A percentile compares a stretch with the other conserved stretches of the same genome.
These are phyloP conservation scores for Cecidostiba fungosa DNA, from an alignment of 2,888 invertebrate species.

Conservation along the genomic window DNA sequence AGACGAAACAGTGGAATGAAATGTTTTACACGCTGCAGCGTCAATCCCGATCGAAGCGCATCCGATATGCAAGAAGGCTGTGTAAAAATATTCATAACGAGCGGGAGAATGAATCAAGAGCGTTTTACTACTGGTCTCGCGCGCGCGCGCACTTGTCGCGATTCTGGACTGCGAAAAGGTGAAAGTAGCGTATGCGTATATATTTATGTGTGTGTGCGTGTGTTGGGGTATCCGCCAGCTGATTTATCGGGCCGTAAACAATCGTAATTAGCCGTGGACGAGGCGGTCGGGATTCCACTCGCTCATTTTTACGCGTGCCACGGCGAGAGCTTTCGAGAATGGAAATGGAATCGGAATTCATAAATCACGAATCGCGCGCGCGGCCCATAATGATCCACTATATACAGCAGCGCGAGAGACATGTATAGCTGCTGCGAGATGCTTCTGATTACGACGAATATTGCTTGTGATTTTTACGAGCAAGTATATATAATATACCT, in stretches of 20 bases:
- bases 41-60: neutral
- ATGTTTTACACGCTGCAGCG: too few relatives aligned
- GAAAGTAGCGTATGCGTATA: constrained; percentile 53
- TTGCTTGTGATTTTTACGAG: neutral
- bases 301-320: constrained; percentile 10
- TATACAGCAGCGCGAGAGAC: too few relatives aligned
- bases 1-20: too few relatives aligned
- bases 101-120: constrained; percentile 64
- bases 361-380: constrained; percentile 51
- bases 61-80: too few relatives aligned
- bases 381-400: neutral
- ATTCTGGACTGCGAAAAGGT: constrained; percentile 68
- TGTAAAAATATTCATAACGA: too few relatives aligned
- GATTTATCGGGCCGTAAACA: constrained; percentile 74
- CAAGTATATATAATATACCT: neutral
- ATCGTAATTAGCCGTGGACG: constrained; percentile 69
- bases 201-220: too few relatives aligned
- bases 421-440: too few relatives aligned
- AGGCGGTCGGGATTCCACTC: constrained; percentile 21
- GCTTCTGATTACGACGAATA: neutral
- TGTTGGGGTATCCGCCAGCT: constrained; percentile 41
- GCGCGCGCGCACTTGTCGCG: constrained; percentile 63
- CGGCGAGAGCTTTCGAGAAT: constrained; percentile 32
- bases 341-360: constrained; percentile 50
- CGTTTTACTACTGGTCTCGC: constrained; percentile 72